These are phyloP conservation scores for Coptotermes formosanus DNA, from an alignment of 1,140 invertebrate species.

Conservation along the genomic window DNA sequence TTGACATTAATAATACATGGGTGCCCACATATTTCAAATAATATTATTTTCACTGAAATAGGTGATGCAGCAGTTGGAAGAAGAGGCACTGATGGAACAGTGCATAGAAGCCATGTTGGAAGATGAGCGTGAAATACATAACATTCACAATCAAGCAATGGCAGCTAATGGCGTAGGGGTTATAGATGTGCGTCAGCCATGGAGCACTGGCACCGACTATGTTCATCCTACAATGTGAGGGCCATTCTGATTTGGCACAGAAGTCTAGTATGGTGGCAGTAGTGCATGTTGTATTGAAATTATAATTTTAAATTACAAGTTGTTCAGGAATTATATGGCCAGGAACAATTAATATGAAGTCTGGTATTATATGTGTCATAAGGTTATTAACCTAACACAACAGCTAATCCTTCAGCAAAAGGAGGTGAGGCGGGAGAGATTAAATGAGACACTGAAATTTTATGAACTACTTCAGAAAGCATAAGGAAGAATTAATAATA, in stretches of 20 bases:
- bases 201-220: slow-evolving; percentile 28
- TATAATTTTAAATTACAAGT: background rate
- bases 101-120: slow-evolving; percentile 81
- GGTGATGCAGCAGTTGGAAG: slow-evolving; percentile 81
- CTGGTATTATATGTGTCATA: too few species aligned
- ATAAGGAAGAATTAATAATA: too few species aligned
- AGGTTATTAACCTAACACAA: too few species aligned
- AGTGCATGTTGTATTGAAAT: background rate
- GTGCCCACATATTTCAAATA: too few species aligned
- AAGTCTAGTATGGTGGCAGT: background rate
- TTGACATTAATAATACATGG: too few species aligned
- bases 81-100: slow-evolving; percentile 83
- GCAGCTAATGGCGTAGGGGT: slow-evolving; percentile 20
- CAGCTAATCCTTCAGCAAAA: too few species aligned
- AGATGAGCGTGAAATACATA: slow-evolving; percentile 54
- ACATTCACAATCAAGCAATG: slow-evolving; percentile 32
- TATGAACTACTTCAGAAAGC: too few species aligned
- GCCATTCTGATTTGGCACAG: background rate
- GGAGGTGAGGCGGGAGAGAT: too few species aligned
- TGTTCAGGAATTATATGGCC: too few species aligned
- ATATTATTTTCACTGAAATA: slow-evolving; percentile 42
- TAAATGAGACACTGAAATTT: too few species aligned
- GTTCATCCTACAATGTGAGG: background rate
- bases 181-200: slow-evolving; percentile 12
- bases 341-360: too few species aligned